These are phyloP conservation scores for Oscheius myriophilus DNA, from an alignment of 2,888 invertebrate species.

Conservation along the genomic window DNA sequence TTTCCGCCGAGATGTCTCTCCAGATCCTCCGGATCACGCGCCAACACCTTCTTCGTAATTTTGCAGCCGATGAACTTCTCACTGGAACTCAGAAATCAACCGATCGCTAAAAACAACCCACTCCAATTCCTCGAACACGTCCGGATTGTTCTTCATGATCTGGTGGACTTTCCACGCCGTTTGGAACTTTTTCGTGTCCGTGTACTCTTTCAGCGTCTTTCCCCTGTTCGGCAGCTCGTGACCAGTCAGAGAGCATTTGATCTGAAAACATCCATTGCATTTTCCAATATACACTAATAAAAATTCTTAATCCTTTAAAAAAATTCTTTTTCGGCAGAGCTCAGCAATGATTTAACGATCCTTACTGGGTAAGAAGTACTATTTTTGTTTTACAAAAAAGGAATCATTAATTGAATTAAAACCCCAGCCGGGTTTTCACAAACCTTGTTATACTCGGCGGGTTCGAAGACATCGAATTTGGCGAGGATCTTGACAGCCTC, in stretches of 20 bases:
- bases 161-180: conserved; percentile 33
- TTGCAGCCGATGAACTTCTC: conserved; percentile 35
- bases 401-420: no score
- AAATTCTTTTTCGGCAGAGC: no score
- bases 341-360: no score
- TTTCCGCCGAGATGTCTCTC: conserved; percentile 34
- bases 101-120: neutral
- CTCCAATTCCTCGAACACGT: conserved; percentile 36
- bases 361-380: no score
- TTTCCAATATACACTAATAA: neutral
- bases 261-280: conserved; percentile 16
- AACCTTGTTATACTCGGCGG: conserved; percentile 14
- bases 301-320: no score
- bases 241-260: conserved; percentile 39
- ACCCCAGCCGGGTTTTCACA: neutral
- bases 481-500: neutral
- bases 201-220: conserved; percentile 30
- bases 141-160: conserved; percentile 30
- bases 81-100: conserved; percentile 1
- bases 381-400: no score
- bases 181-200: conserved; percentile 37
- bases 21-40: conserved; percentile 34
- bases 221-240: conserved; percentile 35
- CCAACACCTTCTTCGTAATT: conserved; percentile 34
- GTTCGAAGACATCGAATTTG: conserved; percentile 13